phyloP scores from a whole-genome alignment of 2,888 invertebrate genomes.

The Herminia tarsipennalis region DNA sequence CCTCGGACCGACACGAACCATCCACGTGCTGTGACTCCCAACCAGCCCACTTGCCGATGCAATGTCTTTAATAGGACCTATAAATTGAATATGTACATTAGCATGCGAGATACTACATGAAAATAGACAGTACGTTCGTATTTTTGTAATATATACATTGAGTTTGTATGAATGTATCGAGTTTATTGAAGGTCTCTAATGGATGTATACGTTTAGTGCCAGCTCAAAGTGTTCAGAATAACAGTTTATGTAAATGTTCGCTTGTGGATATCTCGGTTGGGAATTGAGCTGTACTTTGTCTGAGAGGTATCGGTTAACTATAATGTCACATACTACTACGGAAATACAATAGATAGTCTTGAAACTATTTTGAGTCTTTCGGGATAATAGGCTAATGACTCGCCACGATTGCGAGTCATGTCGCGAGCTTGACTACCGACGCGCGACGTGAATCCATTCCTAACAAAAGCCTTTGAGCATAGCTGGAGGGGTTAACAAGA shows the following conservation, averaged over 20 bases:
- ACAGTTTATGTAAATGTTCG: background rate
- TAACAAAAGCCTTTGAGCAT: too few relatives aligned
- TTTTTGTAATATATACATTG: conserved; percentile 7
- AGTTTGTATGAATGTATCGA: background rate
- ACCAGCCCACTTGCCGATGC: conserved; percentile 53
- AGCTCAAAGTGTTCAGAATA: background rate
- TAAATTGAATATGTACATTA: conserved; percentile 75
- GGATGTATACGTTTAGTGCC: background rate
- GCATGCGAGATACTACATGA: conserved; percentile 50
- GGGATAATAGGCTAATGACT: too few relatives aligned
- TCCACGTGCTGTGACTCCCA: conserved; percentile 47
- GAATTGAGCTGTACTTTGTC: too few relatives aligned
- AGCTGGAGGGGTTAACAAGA: too few relatives aligned
- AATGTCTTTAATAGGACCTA: conserved; percentile 74
- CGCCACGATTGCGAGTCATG: too few relatives aligned
- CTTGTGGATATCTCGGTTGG: background rate
- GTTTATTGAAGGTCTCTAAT: too few relatives aligned
- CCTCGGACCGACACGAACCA: conserved; percentile 51
- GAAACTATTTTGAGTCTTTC: too few relatives aligned
- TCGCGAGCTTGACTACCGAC: too few relatives aligned
- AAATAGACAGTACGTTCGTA: conserved; percentile 29
- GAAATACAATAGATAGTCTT: too few relatives aligned
- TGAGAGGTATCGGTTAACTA: background rate
- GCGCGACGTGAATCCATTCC: too few relatives aligned
- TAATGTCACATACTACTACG: too few relatives aligned